These are phyloP conservation scores for Phalacrocorax aristotelis DNA, from an alignment of 2,113 vertebrate species.

Conservation along the genomic window DNA sequence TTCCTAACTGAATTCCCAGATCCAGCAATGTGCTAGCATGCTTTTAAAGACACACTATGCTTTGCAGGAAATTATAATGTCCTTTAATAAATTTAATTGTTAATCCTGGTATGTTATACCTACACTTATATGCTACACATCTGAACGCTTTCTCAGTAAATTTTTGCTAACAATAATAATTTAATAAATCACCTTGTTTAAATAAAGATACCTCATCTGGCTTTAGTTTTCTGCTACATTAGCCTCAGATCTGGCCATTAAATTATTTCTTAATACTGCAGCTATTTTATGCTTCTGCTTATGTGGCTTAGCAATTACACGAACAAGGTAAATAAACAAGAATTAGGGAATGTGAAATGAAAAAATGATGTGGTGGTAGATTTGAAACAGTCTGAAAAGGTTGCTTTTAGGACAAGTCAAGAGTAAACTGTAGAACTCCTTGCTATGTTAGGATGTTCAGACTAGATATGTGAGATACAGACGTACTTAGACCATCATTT, in stretches of 20 bases:
- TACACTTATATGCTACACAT: not conserved
- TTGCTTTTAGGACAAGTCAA: not conserved
- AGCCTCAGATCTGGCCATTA: not conserved
- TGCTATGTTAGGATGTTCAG: not conserved
- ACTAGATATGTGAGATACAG: not conserved
- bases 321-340: not conserved
- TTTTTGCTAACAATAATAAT: not conserved
- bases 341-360: not conserved
- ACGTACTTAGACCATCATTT: not conserved
- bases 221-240: conserved; percentile 34
- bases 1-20: not conserved
- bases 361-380: not conserved
- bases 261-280: not conserved
- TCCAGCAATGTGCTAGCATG: not conserved
- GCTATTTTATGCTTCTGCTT: not conserved
- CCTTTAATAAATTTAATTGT: not conserved
- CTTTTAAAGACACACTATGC: not conserved
- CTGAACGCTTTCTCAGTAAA: not conserved
- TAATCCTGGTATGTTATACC: not conserved
- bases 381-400: not conserved
- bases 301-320: not conserved
- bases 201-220: not conserved
- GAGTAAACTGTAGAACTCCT: not conserved
- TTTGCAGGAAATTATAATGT: not conserved
- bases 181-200: not conserved